A percentile compares a stretch with the other conserved stretches of the same genome.
Conservation (phyloP, 1,140 invertebrate species). For the Mylabris phalerata region DNA sequence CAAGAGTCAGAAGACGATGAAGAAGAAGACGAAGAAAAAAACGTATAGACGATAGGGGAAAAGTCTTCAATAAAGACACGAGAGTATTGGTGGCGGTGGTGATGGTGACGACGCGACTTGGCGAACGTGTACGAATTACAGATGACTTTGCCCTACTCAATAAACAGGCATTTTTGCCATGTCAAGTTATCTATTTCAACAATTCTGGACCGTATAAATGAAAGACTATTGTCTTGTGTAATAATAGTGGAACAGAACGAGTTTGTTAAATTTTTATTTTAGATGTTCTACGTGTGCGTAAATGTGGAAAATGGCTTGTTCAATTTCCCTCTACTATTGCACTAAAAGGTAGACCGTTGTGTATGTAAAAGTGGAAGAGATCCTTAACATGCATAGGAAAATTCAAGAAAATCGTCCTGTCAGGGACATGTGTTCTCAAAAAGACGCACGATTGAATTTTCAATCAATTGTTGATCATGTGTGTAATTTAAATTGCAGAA, state of each 20-base stretch:
- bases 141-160: slow-evolving; percentile 21
- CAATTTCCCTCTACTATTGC: too few species aligned
- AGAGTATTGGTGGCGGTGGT: slow-evolving; percentile 3
- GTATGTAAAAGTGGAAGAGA: neutral
- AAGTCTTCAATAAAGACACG: slow-evolving; percentile 22
- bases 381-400: slow-evolving; percentile 7
- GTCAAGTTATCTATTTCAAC: slow-evolving; percentile 20
- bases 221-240: too few species aligned
- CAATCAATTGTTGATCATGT: slow-evolving; percentile 14
- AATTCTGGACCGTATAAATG: slow-evolving; percentile 1
- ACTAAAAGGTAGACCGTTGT: too few species aligned
- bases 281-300: too few species aligned
- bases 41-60: neutral
- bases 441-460: slow-evolving; percentile 15
- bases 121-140: slow-evolving; percentile 22
- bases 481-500: slow-evolving; percentile 12
- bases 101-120: slow-evolving; percentile 19
- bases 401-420: slow-evolving; percentile 12
- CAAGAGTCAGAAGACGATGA: too few species aligned
- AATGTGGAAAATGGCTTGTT: too few species aligned
- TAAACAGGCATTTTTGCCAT: slow-evolving; percentile 22
- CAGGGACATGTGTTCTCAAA: slow-evolving; percentile 12
- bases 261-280: too few species aligned
- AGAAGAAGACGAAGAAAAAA: slow-evolving; percentile 10
- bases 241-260: too few species aligned